These are phyloP conservation scores for Tetragonula carbonaria DNA, from an alignment of 2,888 invertebrate genomes.

Conservation along the genomic window DNA sequence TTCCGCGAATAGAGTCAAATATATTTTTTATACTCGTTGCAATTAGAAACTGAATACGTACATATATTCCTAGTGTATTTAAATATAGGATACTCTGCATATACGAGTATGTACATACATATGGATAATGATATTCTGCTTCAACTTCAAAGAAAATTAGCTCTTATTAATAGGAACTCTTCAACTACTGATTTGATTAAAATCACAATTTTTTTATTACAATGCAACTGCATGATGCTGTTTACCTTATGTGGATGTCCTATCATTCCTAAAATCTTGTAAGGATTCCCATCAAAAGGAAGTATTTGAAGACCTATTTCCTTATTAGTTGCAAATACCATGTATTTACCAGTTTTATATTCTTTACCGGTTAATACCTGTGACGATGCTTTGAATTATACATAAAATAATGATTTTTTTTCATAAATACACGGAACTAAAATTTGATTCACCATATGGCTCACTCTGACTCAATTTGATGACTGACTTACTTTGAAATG, in stretches of 20 bases:
- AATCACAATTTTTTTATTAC: neutral
- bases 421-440: neutral
- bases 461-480: neutral
- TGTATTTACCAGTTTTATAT: conserved; percentile 83
- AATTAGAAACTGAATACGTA: too few relatives aligned
- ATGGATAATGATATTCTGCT: too few relatives aligned
- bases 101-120: too few relatives aligned
- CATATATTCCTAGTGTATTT: neutral
- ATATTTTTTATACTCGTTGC: too few relatives aligned
- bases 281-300: conserved; percentile 91
- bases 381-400: neutral
- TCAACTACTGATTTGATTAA: neutral
- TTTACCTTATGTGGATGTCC: conserved; percentile 88
- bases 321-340: conserved; percentile 88
- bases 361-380: conserved; percentile 81
- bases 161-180: neutral
- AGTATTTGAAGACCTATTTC: conserved; percentile 89
- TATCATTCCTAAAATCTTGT: conserved; percentile 87
- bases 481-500: conserved; percentile 81
- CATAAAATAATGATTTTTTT: neutral
- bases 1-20: neutral
- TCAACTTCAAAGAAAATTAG: neutral
- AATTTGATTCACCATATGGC: neutral
- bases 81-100: neutral
- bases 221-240: neutral